Percentiles rank a stretch among this genome's conserved stretches.
Evolutionary conservation across 1,140 invertebrate species (phyloP).

Genomic region (Sycobia sp.): DNA sequence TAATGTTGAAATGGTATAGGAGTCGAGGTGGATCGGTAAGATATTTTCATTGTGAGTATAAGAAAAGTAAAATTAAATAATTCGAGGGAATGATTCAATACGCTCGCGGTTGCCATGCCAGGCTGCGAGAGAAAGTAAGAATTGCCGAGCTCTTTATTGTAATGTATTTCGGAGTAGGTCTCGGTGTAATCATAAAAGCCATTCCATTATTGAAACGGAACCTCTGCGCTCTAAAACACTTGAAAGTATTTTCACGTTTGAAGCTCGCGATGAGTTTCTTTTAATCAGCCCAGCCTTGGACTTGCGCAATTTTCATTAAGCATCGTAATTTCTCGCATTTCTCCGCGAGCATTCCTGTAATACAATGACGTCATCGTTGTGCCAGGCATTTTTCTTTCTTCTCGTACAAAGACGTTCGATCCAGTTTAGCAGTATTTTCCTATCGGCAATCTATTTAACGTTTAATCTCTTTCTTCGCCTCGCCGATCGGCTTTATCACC

Average conservation of each 20-base stretch:
- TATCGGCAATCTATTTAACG: too few species aligned
- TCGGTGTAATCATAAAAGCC: slow-evolving; percentile 13
- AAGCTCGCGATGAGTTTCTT: slow-evolving; percentile 7
- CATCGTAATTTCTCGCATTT: background rate
- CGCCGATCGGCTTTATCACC: too few species aligned
- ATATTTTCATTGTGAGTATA: slow-evolving; percentile 4
- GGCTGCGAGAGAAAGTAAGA: slow-evolving; percentile 19
- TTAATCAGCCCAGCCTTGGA: slow-evolving; percentile 9
- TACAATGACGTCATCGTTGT: background rate
- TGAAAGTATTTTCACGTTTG: slow-evolving; percentile 16
- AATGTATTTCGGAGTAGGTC: slow-evolving; percentile 19
- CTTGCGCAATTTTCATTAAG: slow-evolving; percentile 8
- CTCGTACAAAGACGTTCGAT: background rate
- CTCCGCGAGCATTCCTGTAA: background rate
- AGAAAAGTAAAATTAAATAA: slow-evolving; percentile 14
- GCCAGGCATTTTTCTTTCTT: background rate
- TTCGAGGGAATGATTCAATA: slow-evolving; percentile 23
- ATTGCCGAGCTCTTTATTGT: slow-evolving; percentile 31
- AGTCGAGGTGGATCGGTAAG: too few species aligned
- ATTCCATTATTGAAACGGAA: slow-evolving; percentile 20
- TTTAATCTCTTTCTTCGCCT: too few species aligned
- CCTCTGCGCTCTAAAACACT: slow-evolving; percentile 2
- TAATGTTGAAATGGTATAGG: too few species aligned
- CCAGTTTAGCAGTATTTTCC: too few species aligned
- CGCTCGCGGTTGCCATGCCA: slow-evolving; percentile 17